Conservation (phyloP, 2,888 invertebrate species). For the Anoncus sp. region DNA sequence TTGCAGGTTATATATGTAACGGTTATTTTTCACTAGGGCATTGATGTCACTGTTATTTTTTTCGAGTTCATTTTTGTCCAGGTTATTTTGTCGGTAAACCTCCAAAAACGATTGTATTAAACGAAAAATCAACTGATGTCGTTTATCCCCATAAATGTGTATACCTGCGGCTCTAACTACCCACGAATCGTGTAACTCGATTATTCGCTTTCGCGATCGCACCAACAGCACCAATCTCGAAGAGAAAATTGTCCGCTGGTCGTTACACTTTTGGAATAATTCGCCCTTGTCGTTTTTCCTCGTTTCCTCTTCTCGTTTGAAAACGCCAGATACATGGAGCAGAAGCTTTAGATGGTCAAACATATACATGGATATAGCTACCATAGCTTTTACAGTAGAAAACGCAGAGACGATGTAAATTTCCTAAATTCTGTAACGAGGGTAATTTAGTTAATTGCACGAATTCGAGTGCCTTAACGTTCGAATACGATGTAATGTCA, state of each 20-base stretch:
- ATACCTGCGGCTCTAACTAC: not conserved
- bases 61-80: too few relatives aligned
- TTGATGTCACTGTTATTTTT: too few relatives aligned
- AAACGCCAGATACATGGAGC: not conserved
- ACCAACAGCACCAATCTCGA: conserved; percentile 12
- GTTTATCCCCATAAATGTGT: not conserved
- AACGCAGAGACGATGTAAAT: conserved; percentile 26
- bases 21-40: too few relatives aligned
- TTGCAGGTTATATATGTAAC: too few relatives aligned
- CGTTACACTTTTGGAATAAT: conserved; percentile 38
- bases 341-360: conserved; percentile 2
- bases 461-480: conserved; percentile 22
- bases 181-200: not conserved
- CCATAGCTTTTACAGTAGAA: not conserved
- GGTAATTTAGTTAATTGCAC: conserved; percentile 49
- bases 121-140: not conserved
- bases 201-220: conserved; percentile 17
- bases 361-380: not conserved
- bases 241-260: conserved; percentile 18
- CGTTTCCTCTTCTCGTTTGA: not conserved
- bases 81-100: too few relatives aligned
- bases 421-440: conserved; percentile 46
- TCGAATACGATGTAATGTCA: conserved; percentile 33
- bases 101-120: too few relatives aligned
- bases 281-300: conserved; percentile 30